phyloP scores from a whole-genome alignment of 2,888 invertebrate species.

The Lomographa bimaculata region DNA sequence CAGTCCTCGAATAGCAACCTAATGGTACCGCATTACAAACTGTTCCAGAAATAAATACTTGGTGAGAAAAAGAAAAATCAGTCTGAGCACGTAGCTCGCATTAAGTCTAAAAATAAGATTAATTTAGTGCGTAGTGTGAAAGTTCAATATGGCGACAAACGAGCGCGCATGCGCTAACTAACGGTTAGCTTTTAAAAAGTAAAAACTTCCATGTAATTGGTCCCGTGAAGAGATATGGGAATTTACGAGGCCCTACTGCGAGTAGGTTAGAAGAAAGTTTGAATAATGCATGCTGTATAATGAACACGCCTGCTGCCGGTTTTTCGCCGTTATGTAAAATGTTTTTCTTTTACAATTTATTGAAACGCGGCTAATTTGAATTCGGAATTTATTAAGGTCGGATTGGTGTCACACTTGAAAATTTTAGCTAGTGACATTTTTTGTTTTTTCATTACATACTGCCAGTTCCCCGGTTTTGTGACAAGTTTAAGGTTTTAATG shows the following conservation, averaged over 20 bases:
- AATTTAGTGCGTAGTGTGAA: conserved; percentile 69
- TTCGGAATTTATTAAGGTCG: conserved; percentile 33
- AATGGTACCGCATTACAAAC: conserved; percentile 70
- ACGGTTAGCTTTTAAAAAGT: conserved; percentile 55
- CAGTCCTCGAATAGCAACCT: conserved; percentile 60
- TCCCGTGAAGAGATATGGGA: conserved; percentile 54
- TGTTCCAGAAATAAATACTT: conserved; percentile 67
- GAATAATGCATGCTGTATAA: conserved; percentile 48
- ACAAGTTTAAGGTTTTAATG: too few relatives aligned
- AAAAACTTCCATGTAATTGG: conserved; percentile 59
- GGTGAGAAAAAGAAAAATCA: conserved; percentile 63
- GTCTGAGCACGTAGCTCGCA: conserved; percentile 62
- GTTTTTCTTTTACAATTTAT: conserved; percentile 27
- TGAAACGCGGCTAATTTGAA: conserved; percentile 29
- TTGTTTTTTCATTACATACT: too few relatives aligned
- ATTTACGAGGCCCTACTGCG: conserved; percentile 45
- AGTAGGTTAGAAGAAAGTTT: conserved; percentile 47
- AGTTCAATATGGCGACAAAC: conserved; percentile 72
- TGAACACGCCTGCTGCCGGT: conserved; percentile 28
- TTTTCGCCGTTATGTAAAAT: conserved; percentile 30
- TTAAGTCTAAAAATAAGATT: conserved; percentile 77
- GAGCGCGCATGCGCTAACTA: conserved; percentile 53
- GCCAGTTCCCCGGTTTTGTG: too few relatives aligned
- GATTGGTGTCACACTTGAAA: conserved; percentile 14
- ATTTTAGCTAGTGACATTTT: too few relatives aligned